Conservation (phyloP, 2,797 vertebrate species). For the Xenops minutus region DNA sequence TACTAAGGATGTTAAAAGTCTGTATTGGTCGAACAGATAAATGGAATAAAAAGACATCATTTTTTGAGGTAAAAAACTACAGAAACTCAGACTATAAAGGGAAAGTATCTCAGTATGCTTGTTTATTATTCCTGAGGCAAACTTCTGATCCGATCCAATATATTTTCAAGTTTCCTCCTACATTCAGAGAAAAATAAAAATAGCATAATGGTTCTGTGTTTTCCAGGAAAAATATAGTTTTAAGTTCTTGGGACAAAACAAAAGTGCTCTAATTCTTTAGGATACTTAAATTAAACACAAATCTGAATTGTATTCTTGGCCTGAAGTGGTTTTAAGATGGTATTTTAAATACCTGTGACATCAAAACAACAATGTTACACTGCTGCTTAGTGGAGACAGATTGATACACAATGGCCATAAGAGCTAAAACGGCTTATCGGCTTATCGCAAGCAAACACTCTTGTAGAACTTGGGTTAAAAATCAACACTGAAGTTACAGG, state of each 20-base stretch:
- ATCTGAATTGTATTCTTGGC: background rate
- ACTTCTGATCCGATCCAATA: background rate
- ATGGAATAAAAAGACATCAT: background rate
- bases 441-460: background rate
- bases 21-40: background rate
- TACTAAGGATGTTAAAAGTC: background rate
- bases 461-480: background rate
- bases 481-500: background rate
- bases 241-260: background rate
- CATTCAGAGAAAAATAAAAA: background rate
- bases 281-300: background rate
- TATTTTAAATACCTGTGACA: background rate
- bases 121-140: background rate
- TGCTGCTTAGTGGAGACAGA: background rate
- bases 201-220: background rate
- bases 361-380: background rate
- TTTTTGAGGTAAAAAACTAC: background rate
- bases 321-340: background rate
- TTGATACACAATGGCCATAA: background rate
- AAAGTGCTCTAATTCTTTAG: background rate
- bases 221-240: background rate
- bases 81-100: background rate
- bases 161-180: background rate
- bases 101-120: background rate
- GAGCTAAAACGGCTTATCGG: accelerated